Evolutionary conservation across 2,888 invertebrate genomes (phyloP), one percentile per base, ranked within the genome.

Genomic region (Therioaphis trifolii): DNA sequence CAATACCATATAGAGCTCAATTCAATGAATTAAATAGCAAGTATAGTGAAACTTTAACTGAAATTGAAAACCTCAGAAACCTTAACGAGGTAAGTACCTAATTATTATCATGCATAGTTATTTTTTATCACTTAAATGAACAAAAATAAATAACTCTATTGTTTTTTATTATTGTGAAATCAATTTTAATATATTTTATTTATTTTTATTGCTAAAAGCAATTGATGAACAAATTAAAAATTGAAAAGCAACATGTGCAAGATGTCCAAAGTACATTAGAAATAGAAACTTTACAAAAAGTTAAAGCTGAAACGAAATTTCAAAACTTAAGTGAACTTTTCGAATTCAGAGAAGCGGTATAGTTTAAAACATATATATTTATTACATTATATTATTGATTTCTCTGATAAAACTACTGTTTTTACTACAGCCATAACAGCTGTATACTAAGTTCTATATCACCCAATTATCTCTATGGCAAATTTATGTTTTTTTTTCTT

Each of bases 261-360:
- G 77, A 84, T 24, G 74, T 82, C 69, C 66, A 75, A 49, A 84
- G 84, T 78, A 94, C 96, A 87, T 90, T 98, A 76, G 98, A 99
- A 88, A 95, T 96, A 85, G 99, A 99, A 90, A 96, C 96, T 77
- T 90, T 99, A 86, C 93, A 94, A 85, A 93, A 98, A 86, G 96
- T 98, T 86, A 98, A 98, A 88, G 92, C 97, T 87, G 97, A 99
- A 90, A 98, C 98, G 89, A 92, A 93, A 84, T 93, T 96, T 86
- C 97, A 97, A 90, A 96, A 95, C 87, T 90, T 97, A 86, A 94
- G 94, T 86, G 98, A 99, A 88, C 97, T 98, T 88, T 90, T 97
- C 77, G 92, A 93, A 85, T 98, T 99, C 90, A 96, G 97, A 90
- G 95, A 95, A 88, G 87, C 87, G 85, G 87, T 88, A 86, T 77